Base-by-base conservation (phyloP, 2,797 vertebrate species). In the Benthosema pterotum region DNA sequence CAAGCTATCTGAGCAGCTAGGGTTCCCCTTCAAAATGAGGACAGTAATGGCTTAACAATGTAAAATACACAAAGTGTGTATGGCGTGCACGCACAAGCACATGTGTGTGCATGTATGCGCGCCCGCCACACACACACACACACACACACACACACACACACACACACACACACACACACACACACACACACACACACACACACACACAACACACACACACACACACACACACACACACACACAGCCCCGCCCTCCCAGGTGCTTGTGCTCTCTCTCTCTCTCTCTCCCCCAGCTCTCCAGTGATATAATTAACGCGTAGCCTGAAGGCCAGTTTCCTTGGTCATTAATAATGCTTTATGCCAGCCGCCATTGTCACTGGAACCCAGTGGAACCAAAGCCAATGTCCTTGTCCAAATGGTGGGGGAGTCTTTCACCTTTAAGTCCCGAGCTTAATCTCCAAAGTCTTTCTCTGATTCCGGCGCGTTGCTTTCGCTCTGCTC, bases 271-370 rank as follows among this genome's bases (percentile, higher is more conserved):
- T 25, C 22, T 25, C 22, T 2, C 22, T 25, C 54, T 3, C 67
- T 59, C 76, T 79, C 80, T 85, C 80, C 79, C 73, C 73, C 71
- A 81, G 83, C 80, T 88, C 84, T 88, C 82, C 73, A 74, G 85
- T 86, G 86, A 89, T 91, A 92, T 93, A 91, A 93, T 93, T 91
- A 93, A 93, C 86, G 77, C 86, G 82, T 88, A 67, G 86, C 90
- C 89, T 83, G 87, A 87, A 87, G 91, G 87, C 88, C 84, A 87
- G 82, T 89, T 88, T 90, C 87, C 87, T 79, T 75, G 82, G 84
- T 91, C 90, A 92, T 93, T 93, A 92, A 92, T 92, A 93, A 88
- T 80, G 85, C 85, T 89, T 90, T 89, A 88, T 87, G 85, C 87
- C 87, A 86, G 79, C 82, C 77, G 57, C 83, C 83, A 83, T 85